Conservation (phyloP, 2,797 vertebrate genomes). For the Iguana delicatissima region DNA sequence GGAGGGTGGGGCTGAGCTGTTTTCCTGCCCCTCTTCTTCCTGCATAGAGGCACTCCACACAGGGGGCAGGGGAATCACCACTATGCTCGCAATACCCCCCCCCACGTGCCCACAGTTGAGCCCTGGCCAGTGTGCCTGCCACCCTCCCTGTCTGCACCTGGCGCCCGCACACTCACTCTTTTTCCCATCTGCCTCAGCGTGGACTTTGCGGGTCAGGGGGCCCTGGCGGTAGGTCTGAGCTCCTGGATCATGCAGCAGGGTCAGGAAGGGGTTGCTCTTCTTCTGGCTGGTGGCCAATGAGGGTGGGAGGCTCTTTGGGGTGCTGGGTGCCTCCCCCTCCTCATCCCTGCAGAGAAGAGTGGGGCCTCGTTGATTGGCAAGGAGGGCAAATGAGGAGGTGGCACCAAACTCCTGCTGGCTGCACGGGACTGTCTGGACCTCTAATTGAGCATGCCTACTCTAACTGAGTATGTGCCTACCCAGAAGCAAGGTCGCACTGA, state of each 20-base stretch:
- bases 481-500: not conserved
- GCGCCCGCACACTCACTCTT: conserved; percentile 85
- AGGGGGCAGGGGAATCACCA: too few relatives aligned
- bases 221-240: conserved; percentile 87
- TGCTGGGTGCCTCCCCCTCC: conserved; percentile 63
- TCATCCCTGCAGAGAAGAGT: conserved; percentile 79
- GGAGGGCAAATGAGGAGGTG: too few relatives aligned
- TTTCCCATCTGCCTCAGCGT: conserved; percentile 91
- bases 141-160: not conserved
- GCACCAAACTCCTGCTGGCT: too few relatives aligned
- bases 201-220: conserved; percentile 88
- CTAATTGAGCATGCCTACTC: too few relatives aligned
- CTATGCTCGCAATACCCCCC: too few relatives aligned
- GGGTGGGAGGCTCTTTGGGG: conserved; percentile 68
- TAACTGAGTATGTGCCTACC: not conserved
- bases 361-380: too few relatives aligned
- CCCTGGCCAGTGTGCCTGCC: not conserved
- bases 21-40: too few relatives aligned
- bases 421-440: too few relatives aligned
- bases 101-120: too few relatives aligned
- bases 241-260: conserved; percentile 82
- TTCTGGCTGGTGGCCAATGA: conserved; percentile 74
- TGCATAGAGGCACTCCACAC: too few relatives aligned
- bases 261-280: conserved; percentile 86
- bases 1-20: too few relatives aligned